Conservation (phyloP, 2,113 vertebrate species). For the Amblyopsis rosae region DNA sequence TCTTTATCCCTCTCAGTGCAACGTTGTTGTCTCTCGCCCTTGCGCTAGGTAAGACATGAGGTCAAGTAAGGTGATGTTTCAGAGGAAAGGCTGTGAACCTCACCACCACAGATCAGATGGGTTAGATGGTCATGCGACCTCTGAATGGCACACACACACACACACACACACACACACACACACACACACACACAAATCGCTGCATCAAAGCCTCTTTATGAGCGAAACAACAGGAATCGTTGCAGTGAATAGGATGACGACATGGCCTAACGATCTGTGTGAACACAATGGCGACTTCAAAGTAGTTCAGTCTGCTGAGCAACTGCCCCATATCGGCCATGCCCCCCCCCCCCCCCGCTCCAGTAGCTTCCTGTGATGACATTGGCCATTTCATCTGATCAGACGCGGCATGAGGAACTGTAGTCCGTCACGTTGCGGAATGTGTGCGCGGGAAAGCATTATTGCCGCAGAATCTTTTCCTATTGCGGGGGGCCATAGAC, state of each 20-base stretch:
- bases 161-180: not conserved
- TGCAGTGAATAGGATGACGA: not conserved
- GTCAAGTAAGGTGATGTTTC: not conserved
- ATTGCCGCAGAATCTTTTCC: constrained; percentile 4
- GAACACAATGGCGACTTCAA: constrained; percentile 3
- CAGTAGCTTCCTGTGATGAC: constrained; percentile 20
- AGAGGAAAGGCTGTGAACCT: not conserved
- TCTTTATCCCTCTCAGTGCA: not conserved
- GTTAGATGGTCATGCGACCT: not conserved
- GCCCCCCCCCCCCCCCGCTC: not conserved
- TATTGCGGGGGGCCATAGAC: not conserved
- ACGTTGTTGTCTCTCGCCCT: not conserved
- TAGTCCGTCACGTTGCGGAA: not conserved
- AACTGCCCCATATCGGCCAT: constrained; percentile 1
- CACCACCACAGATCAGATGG: not conserved
- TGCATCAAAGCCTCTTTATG: constrained; percentile 17
- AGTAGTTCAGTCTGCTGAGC: constrained; percentile 17
- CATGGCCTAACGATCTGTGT: not conserved
- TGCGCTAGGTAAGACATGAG: not conserved
- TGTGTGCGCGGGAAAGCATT: constrained; percentile 21
- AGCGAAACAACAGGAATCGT: constrained; percentile 1
- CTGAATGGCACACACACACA: too few species aligned
- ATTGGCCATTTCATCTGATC: constrained; percentile 34
- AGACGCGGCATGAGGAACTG: constrained; percentile 2
- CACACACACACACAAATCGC: not conserved